A percentile compares a stretch with the other conserved stretches of the same genome.
Evolutionary conservation across 2,797 vertebrate genomes (phyloP).

Genomic region (Podarcis siculus): DNA sequence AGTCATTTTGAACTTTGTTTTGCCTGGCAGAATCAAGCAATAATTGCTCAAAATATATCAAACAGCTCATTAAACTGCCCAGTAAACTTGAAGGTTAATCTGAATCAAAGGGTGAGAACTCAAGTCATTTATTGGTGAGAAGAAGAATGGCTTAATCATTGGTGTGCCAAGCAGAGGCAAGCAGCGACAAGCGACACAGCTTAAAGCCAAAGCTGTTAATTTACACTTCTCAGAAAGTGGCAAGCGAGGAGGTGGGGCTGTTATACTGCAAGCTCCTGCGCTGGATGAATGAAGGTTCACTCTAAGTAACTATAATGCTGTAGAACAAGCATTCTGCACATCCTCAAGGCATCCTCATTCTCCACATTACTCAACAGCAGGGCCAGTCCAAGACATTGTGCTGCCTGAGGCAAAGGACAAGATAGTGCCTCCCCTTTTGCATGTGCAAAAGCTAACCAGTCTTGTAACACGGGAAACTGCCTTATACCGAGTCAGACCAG

Average conservation of each 20-base stretch:
- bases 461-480: no score
- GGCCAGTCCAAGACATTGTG: no score
- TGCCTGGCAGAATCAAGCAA: conserved; percentile 20
- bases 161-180: background rate
- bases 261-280: background rate
- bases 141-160: background rate
- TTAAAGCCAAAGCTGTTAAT: background rate
- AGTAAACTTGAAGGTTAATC: conserved; percentile 29
- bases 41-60: conserved; percentile 33
- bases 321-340: background rate
- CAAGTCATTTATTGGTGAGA: background rate
- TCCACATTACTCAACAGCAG: no score
- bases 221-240: no score
- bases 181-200: background rate
- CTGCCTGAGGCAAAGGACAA: no score
- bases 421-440: no score
- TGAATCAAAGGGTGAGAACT: background rate
- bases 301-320: background rate
- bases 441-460: no score
- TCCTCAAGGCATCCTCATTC: no score
- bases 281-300: background rate
- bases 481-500: no score
- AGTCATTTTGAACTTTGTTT: conserved; percentile 13
- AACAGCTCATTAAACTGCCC: conserved; percentile 16
- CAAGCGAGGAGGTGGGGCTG: background rate